Evolutionary conservation across 2,113 vertebrate genomes (phyloP), one percentile per base, ranked within the genome.

Genomic region (Synchiropus splendidus): DNA sequence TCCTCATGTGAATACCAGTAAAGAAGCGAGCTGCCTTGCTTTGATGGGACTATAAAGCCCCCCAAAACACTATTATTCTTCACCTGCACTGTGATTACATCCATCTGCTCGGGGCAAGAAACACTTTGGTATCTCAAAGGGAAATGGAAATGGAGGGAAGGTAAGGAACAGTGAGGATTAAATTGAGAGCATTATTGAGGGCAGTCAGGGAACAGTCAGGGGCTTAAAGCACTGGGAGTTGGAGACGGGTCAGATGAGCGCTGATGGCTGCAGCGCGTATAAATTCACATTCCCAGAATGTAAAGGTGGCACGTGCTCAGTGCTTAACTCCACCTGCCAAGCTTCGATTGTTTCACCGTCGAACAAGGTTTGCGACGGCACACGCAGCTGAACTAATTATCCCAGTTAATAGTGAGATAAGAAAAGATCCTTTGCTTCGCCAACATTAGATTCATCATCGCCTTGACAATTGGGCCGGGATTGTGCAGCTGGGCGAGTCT

Each of bases 151-250:
- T 60, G 74, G 53, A 61, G 45, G 49, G 54, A 72, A 70, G 57
- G 64, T 74, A 63, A 66, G 54, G 67, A 57, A 64, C 44, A 27
- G 56, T 56, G 45, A 72, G 70, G 62, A 62, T 71, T 74, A 74
- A 73, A 78, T 75, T 72, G 69, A 76, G 74, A 74, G 72, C 74
- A 74, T 78, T 72, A 78, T 73, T 71, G 77, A 73, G 72, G 79
- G 73, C 73, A 77, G 63, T 59, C 53, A 50, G 53, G 67, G 64
- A 74, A 80, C 61, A 49, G 59, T 66, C 62, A 64, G 42, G 44
- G 54, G 55, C 61, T 16, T 48, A 58, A 66, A 40, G 55, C 31
- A 47, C 48, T 46, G 50, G 47, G 41, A 64, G 16, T 57, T 67
- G 70, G 67, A 61, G 63, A 66, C 57, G 30, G 67, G 67, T 63